phyloP scores from a whole-genome alignment of 2,888 invertebrate genomes.

The Tetragnatha montana region DNA sequence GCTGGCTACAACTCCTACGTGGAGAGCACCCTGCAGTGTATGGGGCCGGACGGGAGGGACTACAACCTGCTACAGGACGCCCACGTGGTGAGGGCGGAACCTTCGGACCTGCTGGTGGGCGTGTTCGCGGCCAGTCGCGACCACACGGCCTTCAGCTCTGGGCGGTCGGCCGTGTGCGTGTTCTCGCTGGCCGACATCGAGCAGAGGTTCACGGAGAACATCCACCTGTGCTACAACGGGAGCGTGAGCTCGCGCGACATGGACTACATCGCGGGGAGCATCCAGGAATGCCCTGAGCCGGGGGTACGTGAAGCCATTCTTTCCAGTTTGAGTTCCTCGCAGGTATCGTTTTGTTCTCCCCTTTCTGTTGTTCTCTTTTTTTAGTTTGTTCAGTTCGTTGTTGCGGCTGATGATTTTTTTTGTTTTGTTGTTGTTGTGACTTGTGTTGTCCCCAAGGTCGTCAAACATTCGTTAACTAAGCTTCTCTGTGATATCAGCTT shows the following conservation, averaged over 20 bases:
- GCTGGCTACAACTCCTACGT: constrained; percentile 97
- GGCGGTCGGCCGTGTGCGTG: constrained; percentile 92
- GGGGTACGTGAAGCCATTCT: constrained; percentile 78
- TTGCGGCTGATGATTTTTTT: background rate
- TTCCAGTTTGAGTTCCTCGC: constrained; percentile 55
- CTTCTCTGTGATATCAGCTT: too few species aligned
- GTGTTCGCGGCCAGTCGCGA: constrained; percentile 92
- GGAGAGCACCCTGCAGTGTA: constrained; percentile 94
- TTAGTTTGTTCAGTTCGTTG: constrained; percentile 51
- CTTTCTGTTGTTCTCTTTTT: constrained; percentile 30
- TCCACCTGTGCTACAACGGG: constrained; percentile 97
- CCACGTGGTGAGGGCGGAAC: constrained; percentile 85
- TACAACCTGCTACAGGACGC: constrained; percentile 96
- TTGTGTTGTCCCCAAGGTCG: background rate
- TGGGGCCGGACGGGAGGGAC: constrained; percentile 80
- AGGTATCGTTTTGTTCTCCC: constrained; percentile 49
- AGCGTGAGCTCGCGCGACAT: constrained; percentile 93
- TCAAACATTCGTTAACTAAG: background rate
- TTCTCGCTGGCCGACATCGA: constrained; percentile 93
- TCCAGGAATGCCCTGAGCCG: constrained; percentile 91
- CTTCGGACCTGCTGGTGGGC: constrained; percentile 87
- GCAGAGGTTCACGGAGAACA: constrained; percentile 95
- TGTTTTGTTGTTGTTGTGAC: constrained; percentile 15
- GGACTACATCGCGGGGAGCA: constrained; percentile 92
- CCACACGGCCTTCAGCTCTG: constrained; percentile 88